Conservation (phyloP, 2,888 invertebrate species). For the Trichopoda pennipes region DNA sequence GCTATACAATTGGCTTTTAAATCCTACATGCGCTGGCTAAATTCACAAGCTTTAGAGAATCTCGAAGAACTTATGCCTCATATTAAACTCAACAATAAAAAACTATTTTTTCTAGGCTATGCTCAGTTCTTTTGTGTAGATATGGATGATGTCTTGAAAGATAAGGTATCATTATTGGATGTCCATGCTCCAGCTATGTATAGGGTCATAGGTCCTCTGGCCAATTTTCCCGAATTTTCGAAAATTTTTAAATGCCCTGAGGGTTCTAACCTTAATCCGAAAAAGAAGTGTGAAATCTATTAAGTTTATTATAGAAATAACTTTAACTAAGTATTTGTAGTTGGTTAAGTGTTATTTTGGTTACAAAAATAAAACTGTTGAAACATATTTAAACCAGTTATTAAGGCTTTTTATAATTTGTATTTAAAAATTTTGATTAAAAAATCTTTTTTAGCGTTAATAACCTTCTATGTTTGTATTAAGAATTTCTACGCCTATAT, state of each 20-base stretch:
- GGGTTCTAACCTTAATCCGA: conserved; percentile 73
- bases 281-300: conserved; percentile 75
- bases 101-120: conserved; percentile 77
- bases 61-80: conserved; percentile 74
- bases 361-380: not conserved
- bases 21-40: conserved; percentile 74
- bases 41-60: conserved; percentile 48
- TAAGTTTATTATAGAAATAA: conserved; percentile 29
- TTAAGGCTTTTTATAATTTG: no score
- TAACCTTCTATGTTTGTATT: no score
- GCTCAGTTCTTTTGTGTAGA: conserved; percentile 77
- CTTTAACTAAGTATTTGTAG: conserved; percentile 18
- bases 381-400: no score
- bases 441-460: no score
- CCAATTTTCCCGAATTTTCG: conserved; percentile 74
- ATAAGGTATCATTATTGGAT: conserved; percentile 73
- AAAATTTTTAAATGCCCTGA: conserved; percentile 73
- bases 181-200: conserved; percentile 73
- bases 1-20: conserved; percentile 77
- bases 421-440: no score
- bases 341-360: conserved; percentile 6
- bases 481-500: no score
- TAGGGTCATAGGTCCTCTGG: conserved; percentile 75
- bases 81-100: conserved; percentile 73
- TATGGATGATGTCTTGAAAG: conserved; percentile 72